Evolutionary conservation across 2,113 vertebrate species (phyloP).

Genomic region (Calidris pygmaea): DNA sequence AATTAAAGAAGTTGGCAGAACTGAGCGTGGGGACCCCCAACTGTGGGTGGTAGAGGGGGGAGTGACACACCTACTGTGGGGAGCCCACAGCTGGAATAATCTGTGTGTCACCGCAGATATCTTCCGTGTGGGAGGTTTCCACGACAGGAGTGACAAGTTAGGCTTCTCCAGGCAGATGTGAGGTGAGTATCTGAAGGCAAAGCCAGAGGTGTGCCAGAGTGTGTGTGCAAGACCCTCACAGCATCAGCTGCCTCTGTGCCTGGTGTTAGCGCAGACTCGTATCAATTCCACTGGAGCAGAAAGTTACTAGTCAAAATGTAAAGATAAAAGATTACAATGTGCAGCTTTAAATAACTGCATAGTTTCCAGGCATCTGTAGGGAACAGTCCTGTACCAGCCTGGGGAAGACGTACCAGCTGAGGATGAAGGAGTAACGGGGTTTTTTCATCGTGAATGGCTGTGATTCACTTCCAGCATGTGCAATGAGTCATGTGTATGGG

Average conservation of each 20-base stretch:
- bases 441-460: neutral
- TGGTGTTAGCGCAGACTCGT: rapidly evolving
- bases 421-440: neutral
- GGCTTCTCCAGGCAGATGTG: neutral
- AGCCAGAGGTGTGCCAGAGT: rapidly evolving
- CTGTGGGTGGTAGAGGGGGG: rapidly evolving
- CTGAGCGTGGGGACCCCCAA: too few species aligned
- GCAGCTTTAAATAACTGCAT: neutral
- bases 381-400: neutral
- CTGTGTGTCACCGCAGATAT: neutral
- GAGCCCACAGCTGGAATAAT: neutral
- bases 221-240: neutral
- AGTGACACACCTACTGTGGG: neutral
- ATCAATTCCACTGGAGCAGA: neutral
- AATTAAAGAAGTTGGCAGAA: neutral
- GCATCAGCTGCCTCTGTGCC: rapidly evolving
- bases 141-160: neutral
- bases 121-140: neutral
- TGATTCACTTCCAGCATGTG: neutral
- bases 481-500: neutral
- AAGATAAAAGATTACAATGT: neutral
- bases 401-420: neutral
- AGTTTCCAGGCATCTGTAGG: neutral
- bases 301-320: neutral
- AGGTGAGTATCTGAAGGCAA: neutral